Evolutionary conservation across 2,888 invertebrate genomes (phyloP), one percentile per base, ranked within the genome.

Genomic region (Agonopterix alstromeriana): DNA sequence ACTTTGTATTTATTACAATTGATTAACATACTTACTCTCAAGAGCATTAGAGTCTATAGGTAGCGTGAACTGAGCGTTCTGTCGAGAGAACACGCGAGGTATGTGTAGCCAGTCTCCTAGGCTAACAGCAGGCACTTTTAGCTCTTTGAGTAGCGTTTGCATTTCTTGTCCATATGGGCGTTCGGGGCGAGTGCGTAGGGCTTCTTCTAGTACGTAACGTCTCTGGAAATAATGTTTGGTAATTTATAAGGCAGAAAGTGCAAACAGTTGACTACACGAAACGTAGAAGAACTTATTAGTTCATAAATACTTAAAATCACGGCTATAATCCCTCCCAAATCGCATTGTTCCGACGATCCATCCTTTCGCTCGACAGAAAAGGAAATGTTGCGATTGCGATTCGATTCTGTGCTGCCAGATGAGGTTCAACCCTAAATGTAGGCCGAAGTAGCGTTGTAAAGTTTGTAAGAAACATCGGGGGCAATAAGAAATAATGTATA

Each of bases 61-160:
- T 47, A 96, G 79, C 56, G 94, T 91, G 71, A 96, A 96, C 56
- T 94, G 90, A 0, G 94, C 93, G 54, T 92, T 93, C 40, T 92
- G 91, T 41, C 95, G 90, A 0, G 93, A 92, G 75, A 95, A 95
- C n/a, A 93, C 91, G 43, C 95, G 80, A 0, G 95, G 95, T 56
- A 94, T 87, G 57, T 92, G 92, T 10, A 93, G 78, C 91, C 91
- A 92, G 57, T 91, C 86, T 3, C 91, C 91, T 1, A 90, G 78
- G 50, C 91, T 89, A 11, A 88, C 73, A 0, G 88, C 82, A 0
- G 89, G 84, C 27, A 27, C 27, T 27, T 17, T 17, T 14, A 91
- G 50, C 54, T 90, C 90, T 10, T 84, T 79, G 45, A 91, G 73
- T 3, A 91, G 62, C 0, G 75, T 70, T 43, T 84, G 85, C 75